Percentiles rank a stretch among this genome's conserved stretches.
These are phyloP conservation scores for Sander vitreus DNA, from an alignment of 2,113 vertebrate species.

Conservation along the genomic window DNA sequence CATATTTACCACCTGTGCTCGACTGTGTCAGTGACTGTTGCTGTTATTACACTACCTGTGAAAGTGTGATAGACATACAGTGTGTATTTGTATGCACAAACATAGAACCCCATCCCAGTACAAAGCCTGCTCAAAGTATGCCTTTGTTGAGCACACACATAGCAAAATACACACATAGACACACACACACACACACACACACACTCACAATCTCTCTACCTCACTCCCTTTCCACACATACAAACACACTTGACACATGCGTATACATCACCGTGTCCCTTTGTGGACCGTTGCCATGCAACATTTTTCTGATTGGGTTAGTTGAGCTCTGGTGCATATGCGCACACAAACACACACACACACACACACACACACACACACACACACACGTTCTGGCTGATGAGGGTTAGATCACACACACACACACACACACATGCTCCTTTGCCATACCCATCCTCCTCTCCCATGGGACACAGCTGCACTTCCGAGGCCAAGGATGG, in stretches of 20 bases:
- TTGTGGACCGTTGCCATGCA: slow-evolving; percentile 86
- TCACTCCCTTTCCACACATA: slow-evolving; percentile 55
- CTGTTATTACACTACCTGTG: slow-evolving; percentile 32
- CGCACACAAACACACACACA: slow-evolving; percentile 20
- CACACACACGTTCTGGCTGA: slow-evolving; percentile 35
- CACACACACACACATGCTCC: slow-evolving; percentile 32
- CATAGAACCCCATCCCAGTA: slow-evolving; percentile 35
- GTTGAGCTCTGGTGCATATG: slow-evolving; percentile 76
- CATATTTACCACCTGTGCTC: slow-evolving; percentile 49
- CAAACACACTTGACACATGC: slow-evolving; percentile 73
- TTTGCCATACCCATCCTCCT: slow-evolving; percentile 78
- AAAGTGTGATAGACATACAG: neutral
- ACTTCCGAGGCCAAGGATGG: slow-evolving; percentile 74
- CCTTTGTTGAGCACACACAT: slow-evolving; percentile 29
- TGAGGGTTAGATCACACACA: slow-evolving; percentile 67
- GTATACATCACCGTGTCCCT: slow-evolving; percentile 74
- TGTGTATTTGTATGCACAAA: slow-evolving; percentile 9
- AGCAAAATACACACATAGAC: slow-evolving; percentile 34
- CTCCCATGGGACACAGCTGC: slow-evolving; percentile 75
- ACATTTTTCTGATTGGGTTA: slow-evolving; percentile 88
- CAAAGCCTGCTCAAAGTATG: slow-evolving; percentile 53
- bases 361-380: slow-evolving; percentile 45
- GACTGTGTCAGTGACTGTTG: slow-evolving; percentile 9
- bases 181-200: slow-evolving; percentile 21
- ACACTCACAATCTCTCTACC: slow-evolving; percentile 11